Conservation (phyloP, 1,140 invertebrate genomes). For the Eurosta solidaginis region DNA sequence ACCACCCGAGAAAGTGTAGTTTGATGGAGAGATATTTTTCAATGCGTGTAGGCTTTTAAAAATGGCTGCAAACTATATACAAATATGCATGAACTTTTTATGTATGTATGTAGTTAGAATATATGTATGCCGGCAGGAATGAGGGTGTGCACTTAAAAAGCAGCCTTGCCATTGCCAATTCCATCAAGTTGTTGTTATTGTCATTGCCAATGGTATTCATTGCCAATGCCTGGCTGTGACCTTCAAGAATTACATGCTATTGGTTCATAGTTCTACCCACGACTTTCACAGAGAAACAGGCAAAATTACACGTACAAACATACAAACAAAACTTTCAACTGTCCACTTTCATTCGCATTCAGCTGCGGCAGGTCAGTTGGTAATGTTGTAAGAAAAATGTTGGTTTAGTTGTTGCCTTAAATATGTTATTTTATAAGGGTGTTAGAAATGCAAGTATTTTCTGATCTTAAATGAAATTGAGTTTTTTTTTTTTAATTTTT, state of each 20-base stretch:
- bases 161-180: too few species aligned
- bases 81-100: too few species aligned
- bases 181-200: too few species aligned
- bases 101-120: too few species aligned
- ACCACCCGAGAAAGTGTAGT: neutral
- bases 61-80: neutral
- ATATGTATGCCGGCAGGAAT: neutral
- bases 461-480: too few species aligned
- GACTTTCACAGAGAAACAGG: neutral
- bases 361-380: too few species aligned
- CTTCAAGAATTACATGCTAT: neutral
- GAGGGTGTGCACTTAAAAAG: constrained; percentile 7
- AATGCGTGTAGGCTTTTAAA: neutral
- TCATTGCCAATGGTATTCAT: constrained; percentile 10
- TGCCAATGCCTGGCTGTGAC: constrained; percentile 14
- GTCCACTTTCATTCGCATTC: neutral
- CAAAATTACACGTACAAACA: neutral
- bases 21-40: neutral
- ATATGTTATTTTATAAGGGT: too few species aligned
- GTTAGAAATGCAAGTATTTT: too few species aligned
- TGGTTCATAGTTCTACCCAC: neutral
- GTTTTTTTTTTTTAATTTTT: too few species aligned
- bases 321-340: neutral
- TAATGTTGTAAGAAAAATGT: too few species aligned
- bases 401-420: too few species aligned